phyloP scores from a whole-genome alignment of 2,113 vertebrate genomes.

The Dromaius novaehollandiae region DNA sequence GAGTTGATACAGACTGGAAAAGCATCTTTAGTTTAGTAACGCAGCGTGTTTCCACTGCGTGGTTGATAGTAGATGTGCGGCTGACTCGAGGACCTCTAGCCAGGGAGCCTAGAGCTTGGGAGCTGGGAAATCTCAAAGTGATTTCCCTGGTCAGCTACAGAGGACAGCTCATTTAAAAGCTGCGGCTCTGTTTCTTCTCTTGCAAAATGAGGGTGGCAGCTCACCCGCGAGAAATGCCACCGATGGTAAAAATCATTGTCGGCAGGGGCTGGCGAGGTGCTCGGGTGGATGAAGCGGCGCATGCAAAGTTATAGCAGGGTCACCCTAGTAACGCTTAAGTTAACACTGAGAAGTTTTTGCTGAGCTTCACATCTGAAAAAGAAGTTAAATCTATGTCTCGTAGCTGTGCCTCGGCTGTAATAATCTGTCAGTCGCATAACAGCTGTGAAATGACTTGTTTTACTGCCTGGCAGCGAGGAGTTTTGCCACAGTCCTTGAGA shows the following conservation, averaged over 20 bases:
- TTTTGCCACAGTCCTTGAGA: neutral
- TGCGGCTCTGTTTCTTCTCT: neutral
- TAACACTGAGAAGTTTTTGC: neutral
- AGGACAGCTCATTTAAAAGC: neutral
- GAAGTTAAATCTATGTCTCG: neutral
- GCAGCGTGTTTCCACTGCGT: fast-evolving
- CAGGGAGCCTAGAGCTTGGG: neutral
- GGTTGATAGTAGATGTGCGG: neutral
- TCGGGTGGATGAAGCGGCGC: neutral
- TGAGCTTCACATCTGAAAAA: neutral
- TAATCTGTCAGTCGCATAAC: neutral
- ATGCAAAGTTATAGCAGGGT: fast-evolving
- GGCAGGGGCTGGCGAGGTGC: neutral
- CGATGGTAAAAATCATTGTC: neutral
- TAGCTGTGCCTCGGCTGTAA: neutral
- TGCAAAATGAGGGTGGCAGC: neutral
- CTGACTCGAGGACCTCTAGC: neutral
- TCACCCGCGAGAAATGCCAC: neutral
- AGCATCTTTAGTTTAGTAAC: neutral
- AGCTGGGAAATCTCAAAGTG: fast-evolving
- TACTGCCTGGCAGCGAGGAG: neutral
- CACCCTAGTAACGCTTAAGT: neutral
- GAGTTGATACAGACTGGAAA: neutral
- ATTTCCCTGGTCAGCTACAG: neutral
- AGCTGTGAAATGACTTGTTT: neutral